Conservation (phyloP, 2,113 vertebrate species). For the Indicator maculatus region DNA sequence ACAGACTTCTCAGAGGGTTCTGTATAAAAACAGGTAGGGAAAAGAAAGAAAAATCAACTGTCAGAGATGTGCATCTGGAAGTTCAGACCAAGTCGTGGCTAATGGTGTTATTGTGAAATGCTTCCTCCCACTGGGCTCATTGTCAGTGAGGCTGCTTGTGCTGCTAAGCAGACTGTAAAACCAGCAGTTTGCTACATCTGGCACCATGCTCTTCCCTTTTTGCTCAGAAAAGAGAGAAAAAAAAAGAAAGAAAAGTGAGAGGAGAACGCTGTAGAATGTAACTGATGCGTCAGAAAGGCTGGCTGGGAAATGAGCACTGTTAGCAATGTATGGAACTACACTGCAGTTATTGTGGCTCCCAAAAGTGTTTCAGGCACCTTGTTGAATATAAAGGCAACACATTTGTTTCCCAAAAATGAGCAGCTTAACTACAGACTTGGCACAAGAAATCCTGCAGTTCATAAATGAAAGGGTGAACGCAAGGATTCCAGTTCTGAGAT, state of each 20-base stretch:
- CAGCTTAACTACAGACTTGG: background rate
- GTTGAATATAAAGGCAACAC: background rate
- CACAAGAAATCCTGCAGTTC: background rate
- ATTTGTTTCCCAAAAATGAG: background rate
- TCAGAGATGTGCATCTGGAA: background rate
- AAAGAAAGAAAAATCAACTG: background rate
- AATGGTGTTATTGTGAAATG: background rate
- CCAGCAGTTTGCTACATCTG: background rate
- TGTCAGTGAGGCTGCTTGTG: background rate
- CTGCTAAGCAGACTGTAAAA: conserved; percentile 20
- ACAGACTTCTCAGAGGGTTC: background rate
- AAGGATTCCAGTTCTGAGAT: background rate
- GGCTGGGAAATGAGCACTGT: background rate
- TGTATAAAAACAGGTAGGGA: background rate
- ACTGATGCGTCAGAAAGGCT: background rate
- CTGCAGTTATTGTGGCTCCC: background rate
- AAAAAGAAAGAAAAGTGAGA: background rate
- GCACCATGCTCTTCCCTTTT: background rate
- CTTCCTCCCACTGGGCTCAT: conserved; percentile 9
- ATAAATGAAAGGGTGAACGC: conserved; percentile 22
- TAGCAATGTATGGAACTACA: background rate
- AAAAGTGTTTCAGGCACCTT: background rate
- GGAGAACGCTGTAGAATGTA: background rate
- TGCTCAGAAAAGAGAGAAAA: background rate
- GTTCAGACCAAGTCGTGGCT: background rate